These are phyloP conservation scores for Euzetes globulus DNA, from an alignment of 2,888 invertebrate species.

Conservation along the genomic window DNA sequence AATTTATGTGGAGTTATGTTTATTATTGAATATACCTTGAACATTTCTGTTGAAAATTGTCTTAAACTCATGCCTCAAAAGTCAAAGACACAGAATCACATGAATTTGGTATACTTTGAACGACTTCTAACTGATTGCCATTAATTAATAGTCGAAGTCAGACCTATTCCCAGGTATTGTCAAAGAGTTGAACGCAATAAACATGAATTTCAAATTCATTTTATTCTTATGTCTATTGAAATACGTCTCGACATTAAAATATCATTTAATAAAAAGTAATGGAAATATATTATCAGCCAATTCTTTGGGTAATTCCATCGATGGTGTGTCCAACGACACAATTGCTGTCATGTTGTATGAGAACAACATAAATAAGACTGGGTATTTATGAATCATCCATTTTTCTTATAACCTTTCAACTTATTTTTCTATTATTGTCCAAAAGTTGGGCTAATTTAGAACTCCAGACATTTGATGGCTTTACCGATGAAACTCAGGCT, in stretches of 20 bases:
- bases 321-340: background rate
- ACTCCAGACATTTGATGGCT: slow-evolving; percentile 46
- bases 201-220: background rate
- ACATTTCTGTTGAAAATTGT: no score
- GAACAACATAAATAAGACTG: slow-evolving; percentile 15
- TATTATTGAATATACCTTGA: no score
- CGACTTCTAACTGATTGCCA: no score
- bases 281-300: background rate
- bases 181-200: no score
- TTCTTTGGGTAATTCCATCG: background rate
- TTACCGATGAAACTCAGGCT: slow-evolving; percentile 70
- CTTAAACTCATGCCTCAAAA: no score
- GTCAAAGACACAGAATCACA: no score
- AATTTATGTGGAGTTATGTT: no score
- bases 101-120: no score
- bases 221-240: background rate
- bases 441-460: slow-evolving; percentile 23
- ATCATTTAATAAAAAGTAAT: background rate
- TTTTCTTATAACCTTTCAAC: background rate
- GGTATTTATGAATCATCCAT: slow-evolving; percentile 9
- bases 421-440: background rate
- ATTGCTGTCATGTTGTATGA: background rate
- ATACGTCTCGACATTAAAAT: background rate
- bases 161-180: no score
- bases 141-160: no score